A percentile compares a stretch with the other conserved stretches of the same genome.
phyloP scores from a whole-genome alignment of 2,113 vertebrate species.

The Campylomormyrus tamandua region DNA sequence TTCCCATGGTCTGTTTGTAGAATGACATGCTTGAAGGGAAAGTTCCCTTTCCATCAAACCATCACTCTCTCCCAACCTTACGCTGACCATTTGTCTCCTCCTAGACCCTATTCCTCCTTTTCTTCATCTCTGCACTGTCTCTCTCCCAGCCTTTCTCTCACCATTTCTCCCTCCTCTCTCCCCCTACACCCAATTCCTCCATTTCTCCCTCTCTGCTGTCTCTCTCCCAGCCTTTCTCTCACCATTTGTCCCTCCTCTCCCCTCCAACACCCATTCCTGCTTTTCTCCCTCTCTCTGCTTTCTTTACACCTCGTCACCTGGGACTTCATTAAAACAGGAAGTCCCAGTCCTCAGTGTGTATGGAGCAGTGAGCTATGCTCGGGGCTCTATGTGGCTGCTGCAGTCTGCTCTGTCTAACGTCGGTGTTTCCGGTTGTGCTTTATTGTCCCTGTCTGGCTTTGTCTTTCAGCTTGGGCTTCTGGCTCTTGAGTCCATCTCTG shows the following conservation, averaged over 20 bases:
- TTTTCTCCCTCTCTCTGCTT: not conserved
- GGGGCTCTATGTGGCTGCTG: not conserved
- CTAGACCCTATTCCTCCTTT: not conserved
- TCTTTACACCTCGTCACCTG: not conserved
- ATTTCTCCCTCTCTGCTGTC: not conserved
- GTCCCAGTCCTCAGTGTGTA: not conserved
- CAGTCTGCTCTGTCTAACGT: not conserved
- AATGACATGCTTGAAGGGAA: not conserved
- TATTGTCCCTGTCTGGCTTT: not conserved
- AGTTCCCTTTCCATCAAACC: not conserved
- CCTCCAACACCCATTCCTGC: not conserved
- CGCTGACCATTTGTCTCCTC: not conserved
- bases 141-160: not conserved
- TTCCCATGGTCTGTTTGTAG: not conserved
- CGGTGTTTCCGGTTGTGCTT: not conserved
- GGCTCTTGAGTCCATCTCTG: not conserved
- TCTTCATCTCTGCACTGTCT: not conserved
- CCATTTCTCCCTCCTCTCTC: not conserved
- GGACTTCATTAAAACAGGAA: not conserved
- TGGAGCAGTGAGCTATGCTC: not conserved
- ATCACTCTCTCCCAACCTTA: not conserved
- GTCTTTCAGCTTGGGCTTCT: not conserved
- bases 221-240: not conserved
- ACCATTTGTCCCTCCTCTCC: not conserved
- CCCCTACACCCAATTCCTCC: not conserved